Conservation (phyloP, 2,113 vertebrate genomes). For the Tupaia tana region DNA sequence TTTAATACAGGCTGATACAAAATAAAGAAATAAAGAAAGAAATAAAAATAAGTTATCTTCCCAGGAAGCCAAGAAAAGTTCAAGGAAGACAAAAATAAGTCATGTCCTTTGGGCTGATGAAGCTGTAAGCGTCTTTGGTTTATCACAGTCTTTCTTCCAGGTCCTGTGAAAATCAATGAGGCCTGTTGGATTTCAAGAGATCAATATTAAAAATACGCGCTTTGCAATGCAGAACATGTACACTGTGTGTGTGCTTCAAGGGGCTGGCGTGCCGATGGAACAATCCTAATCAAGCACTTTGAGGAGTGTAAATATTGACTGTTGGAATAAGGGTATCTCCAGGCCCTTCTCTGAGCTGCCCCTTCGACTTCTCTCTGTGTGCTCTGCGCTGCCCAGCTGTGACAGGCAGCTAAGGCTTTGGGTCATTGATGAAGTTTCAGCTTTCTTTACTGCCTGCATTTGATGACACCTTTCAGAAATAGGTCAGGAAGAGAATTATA, state of each 20-base stretch:
- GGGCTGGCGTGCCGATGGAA: background rate
- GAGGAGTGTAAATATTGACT: slow-evolving; percentile 66
- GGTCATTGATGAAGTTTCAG: background rate
- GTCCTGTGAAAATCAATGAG: slow-evolving; percentile 75
- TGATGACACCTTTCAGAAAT: background rate
- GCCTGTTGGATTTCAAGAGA: slow-evolving; percentile 60
- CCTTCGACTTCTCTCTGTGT: background rate
- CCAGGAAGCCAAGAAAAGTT: slow-evolving; percentile 74
- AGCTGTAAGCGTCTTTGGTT: slow-evolving; percentile 63
- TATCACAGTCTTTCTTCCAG: slow-evolving; percentile 68
- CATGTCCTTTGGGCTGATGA: slow-evolving; percentile 77
- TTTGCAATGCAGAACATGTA: slow-evolving; percentile 77
- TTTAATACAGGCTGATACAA: slow-evolving; percentile 79
- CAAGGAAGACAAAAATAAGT: slow-evolving; percentile 75
- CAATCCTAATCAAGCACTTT: background rate
- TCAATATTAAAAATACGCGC: slow-evolving; percentile 75
- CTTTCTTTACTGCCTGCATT: background rate
- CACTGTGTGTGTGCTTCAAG: background rate
- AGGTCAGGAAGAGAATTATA: background rate
- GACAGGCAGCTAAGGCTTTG: background rate
- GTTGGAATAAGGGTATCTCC: background rate
- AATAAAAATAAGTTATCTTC: slow-evolving; percentile 78
- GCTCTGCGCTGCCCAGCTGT: background rate
- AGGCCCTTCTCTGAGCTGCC: background rate
- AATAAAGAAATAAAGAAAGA: slow-evolving; percentile 72